Percentiles rank a stretch among this genome's conserved stretches.
Conservation (phyloP, 1,140 invertebrate species). For the Tetramorium alpestre region DNA sequence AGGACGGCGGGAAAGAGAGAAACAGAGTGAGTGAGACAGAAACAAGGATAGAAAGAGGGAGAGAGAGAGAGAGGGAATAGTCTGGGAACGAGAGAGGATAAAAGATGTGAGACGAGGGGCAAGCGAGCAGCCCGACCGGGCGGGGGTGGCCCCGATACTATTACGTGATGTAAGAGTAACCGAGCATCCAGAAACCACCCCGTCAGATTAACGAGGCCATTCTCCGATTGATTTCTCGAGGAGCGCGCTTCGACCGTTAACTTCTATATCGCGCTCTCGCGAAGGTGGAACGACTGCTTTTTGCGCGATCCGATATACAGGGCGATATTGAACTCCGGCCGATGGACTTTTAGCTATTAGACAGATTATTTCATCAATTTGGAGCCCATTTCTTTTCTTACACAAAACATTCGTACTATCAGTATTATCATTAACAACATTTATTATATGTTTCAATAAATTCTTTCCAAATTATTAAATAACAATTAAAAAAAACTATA, state of each 20-base stretch:
- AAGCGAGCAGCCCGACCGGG: conserved; percentile 33
- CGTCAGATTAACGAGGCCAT: conserved; percentile 84
- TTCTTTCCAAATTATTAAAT: neutral
- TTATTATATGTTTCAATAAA: neutral
- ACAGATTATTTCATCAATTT: conserved; percentile 49
- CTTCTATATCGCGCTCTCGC: conserved; percentile 66
- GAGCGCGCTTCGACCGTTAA: conserved; percentile 77
- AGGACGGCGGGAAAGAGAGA: conserved; percentile 65
- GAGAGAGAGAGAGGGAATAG: neutral
- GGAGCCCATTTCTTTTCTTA: neutral
- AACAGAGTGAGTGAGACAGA: neutral
- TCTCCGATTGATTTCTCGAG: conserved; percentile 84
- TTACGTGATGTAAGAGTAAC: conserved; percentile 84
- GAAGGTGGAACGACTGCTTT: conserved; percentile 60
- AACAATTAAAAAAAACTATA: neutral
- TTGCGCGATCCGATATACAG: conserved; percentile 53
- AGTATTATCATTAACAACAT: neutral
- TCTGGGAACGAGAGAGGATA: conserved; percentile 37
- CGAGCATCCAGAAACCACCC: conserved; percentile 82
- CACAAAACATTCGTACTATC: neutral
- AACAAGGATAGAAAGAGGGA: neutral
- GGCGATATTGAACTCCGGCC: conserved; percentile 36
- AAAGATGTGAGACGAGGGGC: conserved; percentile 57
- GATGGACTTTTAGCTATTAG: conserved; percentile 18
- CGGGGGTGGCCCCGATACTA: conserved; percentile 79